Evolutionary conservation across 2,888 invertebrate genomes (phyloP).

Genomic region (Temnothorax ravouxi): DNA sequence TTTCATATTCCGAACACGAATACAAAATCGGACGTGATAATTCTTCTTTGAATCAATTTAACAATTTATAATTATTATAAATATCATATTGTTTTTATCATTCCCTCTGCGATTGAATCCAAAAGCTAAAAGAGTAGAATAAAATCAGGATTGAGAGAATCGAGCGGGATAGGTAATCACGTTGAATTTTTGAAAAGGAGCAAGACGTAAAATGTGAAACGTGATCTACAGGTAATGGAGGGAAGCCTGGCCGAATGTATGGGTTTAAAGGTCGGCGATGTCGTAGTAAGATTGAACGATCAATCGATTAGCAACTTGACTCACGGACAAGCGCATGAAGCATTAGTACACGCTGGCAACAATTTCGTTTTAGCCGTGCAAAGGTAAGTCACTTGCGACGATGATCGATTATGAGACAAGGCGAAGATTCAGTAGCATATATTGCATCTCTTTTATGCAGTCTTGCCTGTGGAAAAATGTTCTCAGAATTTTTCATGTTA

Average conservation of each 20-base stretch:
- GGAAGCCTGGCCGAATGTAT: constrained; percentile 93
- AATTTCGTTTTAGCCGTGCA: constrained; percentile 90
- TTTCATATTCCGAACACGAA: neutral
- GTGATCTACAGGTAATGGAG: constrained; percentile 90
- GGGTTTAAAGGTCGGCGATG: constrained; percentile 95
- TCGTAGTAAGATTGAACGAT: constrained; percentile 92
- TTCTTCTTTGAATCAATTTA: neutral
- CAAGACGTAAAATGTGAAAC: neutral
- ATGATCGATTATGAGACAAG: neutral
- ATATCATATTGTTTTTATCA: neutral
- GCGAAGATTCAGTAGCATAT: neutral
- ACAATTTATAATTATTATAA: constrained; percentile 7
- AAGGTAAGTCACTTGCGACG: constrained; percentile 87
- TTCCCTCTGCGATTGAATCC: neutral
- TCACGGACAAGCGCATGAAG: constrained; percentile 93
- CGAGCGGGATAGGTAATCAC: neutral
- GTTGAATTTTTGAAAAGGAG: neutral
- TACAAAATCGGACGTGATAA: neutral
- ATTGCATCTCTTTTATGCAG: neutral
- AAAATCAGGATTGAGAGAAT: constrained; percentile 1
- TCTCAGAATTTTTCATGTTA: too few species aligned
- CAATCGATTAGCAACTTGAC: constrained; percentile 90
- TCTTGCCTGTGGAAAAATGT: neutral
- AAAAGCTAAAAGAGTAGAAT: neutral
- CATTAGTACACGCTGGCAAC: constrained; percentile 91